phyloP scores from a whole-genome alignment of 1,140 invertebrate species.

The Scaptodrosophila lebanonensis region DNA sequence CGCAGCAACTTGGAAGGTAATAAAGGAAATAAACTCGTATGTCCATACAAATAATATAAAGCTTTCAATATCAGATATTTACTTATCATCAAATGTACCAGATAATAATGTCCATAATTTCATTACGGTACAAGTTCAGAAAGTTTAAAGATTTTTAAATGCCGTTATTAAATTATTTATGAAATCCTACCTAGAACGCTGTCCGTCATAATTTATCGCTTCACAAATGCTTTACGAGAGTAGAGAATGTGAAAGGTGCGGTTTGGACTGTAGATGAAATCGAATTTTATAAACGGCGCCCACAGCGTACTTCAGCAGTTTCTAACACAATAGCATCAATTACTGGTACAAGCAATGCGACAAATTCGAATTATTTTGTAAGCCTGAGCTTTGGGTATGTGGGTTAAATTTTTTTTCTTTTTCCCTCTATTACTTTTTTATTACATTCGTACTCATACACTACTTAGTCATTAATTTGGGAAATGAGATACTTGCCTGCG shows the following conservation, averaged over 20 bases:
- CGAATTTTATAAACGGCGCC: conserved; percentile 99
- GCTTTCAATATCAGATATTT: no score
- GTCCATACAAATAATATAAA: no score
- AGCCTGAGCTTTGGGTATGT: conserved; percentile 69
- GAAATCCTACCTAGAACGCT: conserved; percentile 89
- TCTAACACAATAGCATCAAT: conserved; percentile 49
- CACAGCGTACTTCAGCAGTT: conserved; percentile 83
- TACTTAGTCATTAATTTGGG: no score
- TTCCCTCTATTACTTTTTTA: no score
- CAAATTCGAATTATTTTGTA: conserved; percentile 62
- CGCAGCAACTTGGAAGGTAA: conserved; percentile 99
- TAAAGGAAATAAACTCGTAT: no score
- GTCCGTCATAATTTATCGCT: conserved; percentile 99
- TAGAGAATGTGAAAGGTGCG: conserved; percentile 99
- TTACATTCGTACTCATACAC: no score
- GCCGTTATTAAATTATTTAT: conserved; percentile 13
- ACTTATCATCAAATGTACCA: no score
- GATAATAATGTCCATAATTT: no score
- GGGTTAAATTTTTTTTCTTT: no score
- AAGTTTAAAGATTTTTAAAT: no score
- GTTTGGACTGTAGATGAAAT: conserved; percentile 99
- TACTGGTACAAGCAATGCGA: conserved; percentile 49
- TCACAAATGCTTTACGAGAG: conserved; percentile 99
- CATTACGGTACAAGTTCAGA: no score
- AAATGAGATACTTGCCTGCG: no score